A percentile compares a stretch with the other conserved stretches of the same genome.
Conservation (phyloP, 2,888 invertebrate genomes). For the Allolobophora icterica region DNA sequence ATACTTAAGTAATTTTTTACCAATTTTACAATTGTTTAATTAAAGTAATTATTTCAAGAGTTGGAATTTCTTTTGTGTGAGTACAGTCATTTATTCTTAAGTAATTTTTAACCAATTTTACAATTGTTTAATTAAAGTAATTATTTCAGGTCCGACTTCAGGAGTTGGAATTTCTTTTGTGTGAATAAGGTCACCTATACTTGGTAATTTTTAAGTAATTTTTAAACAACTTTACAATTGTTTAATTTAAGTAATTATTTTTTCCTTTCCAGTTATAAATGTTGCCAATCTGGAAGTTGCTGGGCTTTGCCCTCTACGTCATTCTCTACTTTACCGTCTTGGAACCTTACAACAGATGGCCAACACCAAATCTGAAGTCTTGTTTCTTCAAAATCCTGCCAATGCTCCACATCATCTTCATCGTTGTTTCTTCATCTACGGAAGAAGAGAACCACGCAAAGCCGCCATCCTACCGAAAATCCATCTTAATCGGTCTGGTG, state of each 20-base stretch:
- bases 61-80: too few species aligned
- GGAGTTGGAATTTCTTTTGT: too few species aligned
- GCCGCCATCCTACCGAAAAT: background rate
- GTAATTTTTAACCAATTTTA: too few species aligned
- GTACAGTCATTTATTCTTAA: too few species aligned
- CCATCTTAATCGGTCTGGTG: background rate
- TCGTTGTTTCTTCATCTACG: background rate
- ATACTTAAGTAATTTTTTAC: too few species aligned
- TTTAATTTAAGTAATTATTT: background rate
- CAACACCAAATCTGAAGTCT: background rate
- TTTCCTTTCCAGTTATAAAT: background rate
- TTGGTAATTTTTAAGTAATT: too few species aligned
- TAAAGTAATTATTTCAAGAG: background rate
- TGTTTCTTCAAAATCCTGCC: conserved; percentile 34
- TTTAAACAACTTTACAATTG: background rate
- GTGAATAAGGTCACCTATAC: too few species aligned
- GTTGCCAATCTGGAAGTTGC: conserved; percentile 34
- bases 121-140: background rate
- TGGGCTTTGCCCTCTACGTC: conserved; percentile 33
- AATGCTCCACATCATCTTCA: conserved; percentile 14
- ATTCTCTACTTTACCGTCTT: conserved; percentile 30
- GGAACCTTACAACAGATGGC: conserved; percentile 20
- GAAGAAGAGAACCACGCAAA: conserved; percentile 9
- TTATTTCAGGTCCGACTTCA: background rate
- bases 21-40: background rate